phyloP scores from a whole-genome alignment of 1,140 invertebrate species.

The Steinernema khuongi region DNA sequence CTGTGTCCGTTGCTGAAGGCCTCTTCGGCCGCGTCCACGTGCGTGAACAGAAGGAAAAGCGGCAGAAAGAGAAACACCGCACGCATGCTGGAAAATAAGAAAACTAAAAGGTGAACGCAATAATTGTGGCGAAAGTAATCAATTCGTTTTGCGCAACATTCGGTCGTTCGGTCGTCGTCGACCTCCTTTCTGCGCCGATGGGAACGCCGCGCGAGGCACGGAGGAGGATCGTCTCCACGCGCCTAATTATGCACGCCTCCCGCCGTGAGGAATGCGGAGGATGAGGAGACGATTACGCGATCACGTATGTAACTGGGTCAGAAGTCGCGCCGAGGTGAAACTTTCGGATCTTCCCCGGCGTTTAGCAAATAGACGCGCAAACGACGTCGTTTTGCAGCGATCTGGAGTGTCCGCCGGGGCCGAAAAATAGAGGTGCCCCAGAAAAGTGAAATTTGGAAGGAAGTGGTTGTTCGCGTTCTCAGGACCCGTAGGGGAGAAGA shows the following conservation, averaged over 20 bases:
- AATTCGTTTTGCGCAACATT: not conserved
- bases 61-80: not conserved
- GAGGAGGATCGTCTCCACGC: not conserved
- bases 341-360: not conserved
- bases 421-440: not conserved
- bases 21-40: not conserved
- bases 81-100: too few species aligned
- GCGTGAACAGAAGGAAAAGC: not conserved
- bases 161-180: too few species aligned
- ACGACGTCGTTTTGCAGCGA: not conserved
- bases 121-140: not conserved
- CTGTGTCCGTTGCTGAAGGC: not conserved
- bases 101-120: not conserved
- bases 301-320: conserved; percentile 7
- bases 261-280: not conserved
- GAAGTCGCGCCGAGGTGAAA: not conserved
- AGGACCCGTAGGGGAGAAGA: too few species aligned
- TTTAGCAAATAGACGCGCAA: not conserved
- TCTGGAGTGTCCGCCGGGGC: not conserved
- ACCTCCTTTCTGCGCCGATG: not conserved
- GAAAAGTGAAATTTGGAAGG: too few species aligned
- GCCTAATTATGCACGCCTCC: not conserved
- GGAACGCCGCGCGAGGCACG: too few species aligned
- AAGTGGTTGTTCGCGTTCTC: too few species aligned
- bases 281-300: not conserved